These are phyloP conservation scores for Euglossa dilemma DNA, from an alignment of 1,140 invertebrate genomes.

Conservation along the genomic window DNA sequence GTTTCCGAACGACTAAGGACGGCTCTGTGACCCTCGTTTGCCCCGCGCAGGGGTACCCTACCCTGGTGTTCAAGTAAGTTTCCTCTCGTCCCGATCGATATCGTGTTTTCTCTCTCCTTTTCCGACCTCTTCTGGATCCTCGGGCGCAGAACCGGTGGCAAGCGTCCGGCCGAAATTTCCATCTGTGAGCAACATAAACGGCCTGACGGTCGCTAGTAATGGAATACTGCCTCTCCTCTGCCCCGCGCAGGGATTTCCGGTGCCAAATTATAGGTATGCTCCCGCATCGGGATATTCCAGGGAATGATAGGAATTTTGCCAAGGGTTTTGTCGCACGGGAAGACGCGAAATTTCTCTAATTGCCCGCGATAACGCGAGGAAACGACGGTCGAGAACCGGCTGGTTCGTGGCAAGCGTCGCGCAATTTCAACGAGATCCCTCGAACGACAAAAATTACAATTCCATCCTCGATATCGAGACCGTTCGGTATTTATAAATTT, in stretches of 20 bases:
- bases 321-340: neutral
- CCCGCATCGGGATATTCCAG: too few relatives aligned
- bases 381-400: too few relatives aligned
- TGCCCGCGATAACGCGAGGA: too few relatives aligned
- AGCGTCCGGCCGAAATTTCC: slow-evolving; percentile 87
- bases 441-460: too few relatives aligned
- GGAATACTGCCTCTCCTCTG: slow-evolving; percentile 85
- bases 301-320: neutral
- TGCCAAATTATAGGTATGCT: slow-evolving; percentile 67
- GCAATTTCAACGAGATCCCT: too few relatives aligned
- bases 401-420: too few relatives aligned
- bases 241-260: slow-evolving; percentile 84
- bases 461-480: too few relatives aligned
- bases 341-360: neutral
- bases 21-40: slow-evolving; percentile 84
- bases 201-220: slow-evolving; percentile 83
- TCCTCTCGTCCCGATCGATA: neutral
- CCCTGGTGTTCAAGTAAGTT: slow-evolving; percentile 85
- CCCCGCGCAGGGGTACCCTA: slow-evolving; percentile 86
- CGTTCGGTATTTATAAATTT: too few relatives aligned
- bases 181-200: slow-evolving; percentile 85
- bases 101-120: neutral
- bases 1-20: slow-evolving; percentile 81
- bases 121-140: neutral
- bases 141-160: slow-evolving; percentile 85